Base-by-base conservation (phyloP, 1,140 invertebrate genomes). In the Eciton burchellii region DNA sequence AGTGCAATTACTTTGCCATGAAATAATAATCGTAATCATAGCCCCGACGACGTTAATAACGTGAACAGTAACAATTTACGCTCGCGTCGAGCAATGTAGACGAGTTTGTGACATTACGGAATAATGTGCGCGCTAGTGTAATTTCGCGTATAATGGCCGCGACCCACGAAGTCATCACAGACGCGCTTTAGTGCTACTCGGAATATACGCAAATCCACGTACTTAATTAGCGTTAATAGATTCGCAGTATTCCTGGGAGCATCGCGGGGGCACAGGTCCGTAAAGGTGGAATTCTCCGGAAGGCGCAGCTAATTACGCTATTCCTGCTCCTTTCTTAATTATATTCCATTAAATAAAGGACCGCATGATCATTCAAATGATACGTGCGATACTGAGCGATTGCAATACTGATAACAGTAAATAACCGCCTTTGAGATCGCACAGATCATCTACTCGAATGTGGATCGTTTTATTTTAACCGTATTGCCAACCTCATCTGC, bases 1-100 rank as follows among this genome's bases (percentile, higher is more conserved):
- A 24, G 24, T 26, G 43, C 68, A 70, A 79, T 81, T 59, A 81
- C 56, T 62, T 74, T 56, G 70, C 49, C 19, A 79, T 70, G 63
- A 79, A 79, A 79, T 79, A 79, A 79, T 79, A 79, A 79, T 79
- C 52, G 63, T 70, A 70, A 77, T 77, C 74, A 68, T 70, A n/a
- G 35, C 21, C 24, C 74, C 57, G 49, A 19, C 63, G 74, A 79
- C 26, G 63, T 79, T 79, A 79, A 79, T 79, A 79, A 79, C 63
- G 49, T 12, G 63, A 79, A 70, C 74, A 79, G 21, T 65, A 76
- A 76, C 73, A 65, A 76, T 76, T 79, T 57, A 35, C 74, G 74
- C 62, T 26, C 24, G 63, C 57, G 19, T 21, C 62, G 63, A 76
- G n/a, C 43, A 56, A 26, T 6, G 49, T 63, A 45, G 74, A 70